Evolutionary conservation across 2,888 invertebrate species (phyloP), one percentile per base, ranked within the genome.

Genomic region (Panzeria rudis): DNA sequence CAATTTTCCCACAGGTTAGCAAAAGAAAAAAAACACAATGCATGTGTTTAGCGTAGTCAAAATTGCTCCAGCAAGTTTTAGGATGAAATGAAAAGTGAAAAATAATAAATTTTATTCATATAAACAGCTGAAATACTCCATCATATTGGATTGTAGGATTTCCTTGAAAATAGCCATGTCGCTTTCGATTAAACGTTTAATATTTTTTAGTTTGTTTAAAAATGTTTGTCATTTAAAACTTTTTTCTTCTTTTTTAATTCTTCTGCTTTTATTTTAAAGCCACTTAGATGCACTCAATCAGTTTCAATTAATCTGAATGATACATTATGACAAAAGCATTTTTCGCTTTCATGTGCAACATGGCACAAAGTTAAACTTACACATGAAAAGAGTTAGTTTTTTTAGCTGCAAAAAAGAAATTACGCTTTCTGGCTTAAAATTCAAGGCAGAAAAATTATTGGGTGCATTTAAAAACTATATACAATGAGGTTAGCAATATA

Each of bases 241-340:
- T 35, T 32, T 54, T 23, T 17, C 0, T 17, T 61, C 44, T 66
- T 41, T 29, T 8, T 32, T 23, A 25, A 32, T 32, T 80, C 38
- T 15, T 15, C 44, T 72, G 47, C 38, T 38, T 32, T 64, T 64
- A 35, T 62, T 54, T 62, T 52, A 29, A 71, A 77, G 56, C 69
- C 76, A 54, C 68, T 82, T 71, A 77, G 71, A 35, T 82, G 69
- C 71, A 82, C 82, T 82, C 76, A 71, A 82, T 82, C 82, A 82
- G 71, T 77, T 77, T 71, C 64, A 76, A 77, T 82, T 82, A 82
- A 76, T 82, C 71, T 71, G 38, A 77, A 59, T 82, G 71, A 72
- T 77, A 41, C 71, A 82, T 77, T 71, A 59, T 72, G 50, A 56
- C 54, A 69, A 64, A 75, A 54, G 17, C n/a, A 20, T 47, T 50